Percentiles rank a stretch among this genome's conserved stretches.
These are phyloP conservation scores for Papilio polytes DNA, from an alignment of 1,140 invertebrate genomes.

Conservation along the genomic window DNA sequence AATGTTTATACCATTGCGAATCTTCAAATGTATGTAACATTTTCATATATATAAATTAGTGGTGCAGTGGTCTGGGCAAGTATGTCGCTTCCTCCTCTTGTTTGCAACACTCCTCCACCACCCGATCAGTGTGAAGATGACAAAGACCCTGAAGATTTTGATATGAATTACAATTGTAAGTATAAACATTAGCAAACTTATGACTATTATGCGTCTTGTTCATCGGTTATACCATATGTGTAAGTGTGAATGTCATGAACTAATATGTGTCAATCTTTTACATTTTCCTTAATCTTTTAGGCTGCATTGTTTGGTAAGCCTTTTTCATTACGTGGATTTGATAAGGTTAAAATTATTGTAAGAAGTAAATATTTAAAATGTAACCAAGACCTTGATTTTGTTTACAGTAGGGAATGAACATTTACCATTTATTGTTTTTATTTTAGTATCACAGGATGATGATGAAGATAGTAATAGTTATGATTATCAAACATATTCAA, in stretches of 20 bases:
- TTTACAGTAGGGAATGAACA: conserved; percentile 19
- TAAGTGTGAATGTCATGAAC: neutral
- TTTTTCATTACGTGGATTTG: neutral
- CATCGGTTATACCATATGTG: neutral
- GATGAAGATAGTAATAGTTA: conserved; percentile 65
- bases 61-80: conserved; percentile 46
- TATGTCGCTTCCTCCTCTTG: conserved; percentile 83
- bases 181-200: conserved; percentile 35
- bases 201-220: neutral
- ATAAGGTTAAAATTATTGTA: neutral
- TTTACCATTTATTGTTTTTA: conserved; percentile 43
- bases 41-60: conserved; percentile 41
- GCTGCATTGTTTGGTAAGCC: neutral
- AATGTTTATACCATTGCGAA: conserved; percentile 15
- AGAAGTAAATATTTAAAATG: neutral
- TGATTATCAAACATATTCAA: conserved; percentile 64
- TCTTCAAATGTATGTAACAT: conserved; percentile 45
- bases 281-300: neutral
- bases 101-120: conserved; percentile 81
- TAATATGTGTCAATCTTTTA: neutral
- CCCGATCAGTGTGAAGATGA: conserved; percentile 81
- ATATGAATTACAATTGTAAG: conserved; percentile 78
- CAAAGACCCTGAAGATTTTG: conserved; percentile 77
- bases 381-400: conserved; percentile 24
- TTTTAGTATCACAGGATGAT: conserved; percentile 75